Evolutionary conservation across 2,113 vertebrate species (phyloP).

Genomic region (Ellobius talpinus): DNA sequence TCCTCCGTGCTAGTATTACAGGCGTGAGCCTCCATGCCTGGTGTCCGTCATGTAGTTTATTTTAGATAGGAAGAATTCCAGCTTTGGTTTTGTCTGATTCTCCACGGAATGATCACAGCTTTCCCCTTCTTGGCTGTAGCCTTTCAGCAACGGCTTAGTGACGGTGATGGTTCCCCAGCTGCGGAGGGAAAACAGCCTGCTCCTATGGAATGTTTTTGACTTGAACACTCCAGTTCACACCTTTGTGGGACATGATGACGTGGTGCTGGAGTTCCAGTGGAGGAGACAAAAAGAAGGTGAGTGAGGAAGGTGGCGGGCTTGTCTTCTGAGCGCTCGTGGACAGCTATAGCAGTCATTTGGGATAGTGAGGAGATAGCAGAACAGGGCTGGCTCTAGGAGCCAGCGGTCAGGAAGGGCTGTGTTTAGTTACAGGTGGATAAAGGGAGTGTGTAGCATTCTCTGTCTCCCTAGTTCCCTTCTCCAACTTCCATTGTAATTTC

Average conservation of each 20-base stretch:
- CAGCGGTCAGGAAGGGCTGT: not conserved
- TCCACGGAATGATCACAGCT: not conserved
- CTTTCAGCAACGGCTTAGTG: conserved; percentile 96
- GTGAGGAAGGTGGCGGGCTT: conserved; percentile 21
- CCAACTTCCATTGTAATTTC: not conserved
- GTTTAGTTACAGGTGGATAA: fast-evolving
- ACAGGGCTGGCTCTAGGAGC: not conserved
- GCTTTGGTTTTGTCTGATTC: not conserved
- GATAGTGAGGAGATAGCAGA: fast-evolving
- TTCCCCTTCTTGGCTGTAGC: conserved; percentile 84
- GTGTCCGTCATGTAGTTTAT: not conserved
- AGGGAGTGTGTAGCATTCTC: not conserved
- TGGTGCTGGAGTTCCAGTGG: conserved; percentile 99
- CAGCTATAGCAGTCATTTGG: not conserved
- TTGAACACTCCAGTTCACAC: conserved; percentile 97
- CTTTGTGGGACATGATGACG: conserved; percentile 97
- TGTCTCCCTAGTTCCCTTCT: not conserved
- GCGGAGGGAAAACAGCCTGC: conserved; percentile 96
- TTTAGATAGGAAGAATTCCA: conserved; percentile 11
- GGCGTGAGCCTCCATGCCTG: not conserved
- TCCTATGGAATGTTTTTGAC: conserved; percentile 96
- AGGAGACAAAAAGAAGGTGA: conserved; percentile 97
- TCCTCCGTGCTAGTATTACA: not conserved
- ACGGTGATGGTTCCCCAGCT: conserved; percentile 99
- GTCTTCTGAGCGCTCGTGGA: not conserved